These are phyloP conservation scores for Danionella dracula DNA, from an alignment of 2,797 vertebrate species.

Conservation along the genomic window DNA sequence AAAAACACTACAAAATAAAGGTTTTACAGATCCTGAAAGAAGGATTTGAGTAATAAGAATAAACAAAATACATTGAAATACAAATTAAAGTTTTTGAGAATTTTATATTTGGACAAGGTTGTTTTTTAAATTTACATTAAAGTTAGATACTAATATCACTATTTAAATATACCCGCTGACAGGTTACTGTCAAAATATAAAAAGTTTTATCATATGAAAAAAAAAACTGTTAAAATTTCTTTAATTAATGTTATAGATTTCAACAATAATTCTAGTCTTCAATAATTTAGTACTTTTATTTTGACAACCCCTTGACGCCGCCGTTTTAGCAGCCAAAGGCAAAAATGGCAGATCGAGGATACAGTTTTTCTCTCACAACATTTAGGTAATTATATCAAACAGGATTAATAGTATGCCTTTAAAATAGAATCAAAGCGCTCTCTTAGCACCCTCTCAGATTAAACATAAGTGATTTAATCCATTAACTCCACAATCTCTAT, in stretches of 20 bases:
- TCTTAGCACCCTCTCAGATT: background rate
- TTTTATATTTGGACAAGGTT: too few relatives aligned
- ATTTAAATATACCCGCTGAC: too few relatives aligned
- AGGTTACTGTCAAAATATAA: too few relatives aligned
- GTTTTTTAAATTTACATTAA: too few relatives aligned
- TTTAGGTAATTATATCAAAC: constrained; percentile 77
- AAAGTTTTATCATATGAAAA: too few relatives aligned
- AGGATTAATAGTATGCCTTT: background rate
- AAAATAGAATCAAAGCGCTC: background rate
- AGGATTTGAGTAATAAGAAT: background rate
- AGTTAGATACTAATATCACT: too few relatives aligned
- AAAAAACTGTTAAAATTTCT: too few relatives aligned
- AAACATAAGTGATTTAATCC: background rate
- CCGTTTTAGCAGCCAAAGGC: background rate
- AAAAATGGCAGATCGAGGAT: constrained; percentile 90
- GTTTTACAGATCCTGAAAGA: background rate
- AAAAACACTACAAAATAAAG: constrained; percentile 3
- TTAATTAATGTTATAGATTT: too few relatives aligned
- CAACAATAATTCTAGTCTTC: too few relatives aligned
- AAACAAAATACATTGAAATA: too few relatives aligned
- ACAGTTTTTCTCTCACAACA: constrained; percentile 95
- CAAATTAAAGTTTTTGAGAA: too few relatives aligned
- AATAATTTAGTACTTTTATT: constrained; percentile 1
- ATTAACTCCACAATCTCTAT: too few relatives aligned
- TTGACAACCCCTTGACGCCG: background rate